A percentile compares a stretch with the other conserved stretches of the same genome.
Conservation (phyloP, 2,113 vertebrate genomes). For the Aix galericulata region DNA sequence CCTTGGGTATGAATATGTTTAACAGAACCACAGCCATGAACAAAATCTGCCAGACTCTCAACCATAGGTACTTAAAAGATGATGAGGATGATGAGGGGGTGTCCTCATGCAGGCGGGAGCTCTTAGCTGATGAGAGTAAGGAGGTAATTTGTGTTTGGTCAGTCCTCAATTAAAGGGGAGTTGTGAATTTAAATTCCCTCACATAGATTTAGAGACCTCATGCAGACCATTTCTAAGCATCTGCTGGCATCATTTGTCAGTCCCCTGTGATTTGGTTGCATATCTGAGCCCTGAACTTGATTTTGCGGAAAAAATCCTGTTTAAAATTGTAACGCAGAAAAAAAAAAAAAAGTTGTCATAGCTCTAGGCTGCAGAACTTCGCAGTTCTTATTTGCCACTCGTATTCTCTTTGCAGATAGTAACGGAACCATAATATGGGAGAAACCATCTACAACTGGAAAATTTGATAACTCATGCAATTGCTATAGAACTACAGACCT, state of each 20-base stretch:
- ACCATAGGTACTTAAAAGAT: background rate
- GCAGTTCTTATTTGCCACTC: background rate
- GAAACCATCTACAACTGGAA: slow-evolving; percentile 76
- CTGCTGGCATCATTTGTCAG: background rate
- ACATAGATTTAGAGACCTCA: background rate
- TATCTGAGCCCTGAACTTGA: background rate
- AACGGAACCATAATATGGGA: slow-evolving; percentile 73
- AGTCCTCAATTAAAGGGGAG: background rate
- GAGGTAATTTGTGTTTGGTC: background rate
- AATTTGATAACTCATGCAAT: slow-evolving; percentile 68
- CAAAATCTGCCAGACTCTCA: background rate
- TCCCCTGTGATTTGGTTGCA: background rate
- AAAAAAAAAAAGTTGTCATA: too few relatives aligned
- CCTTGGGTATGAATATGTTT: background rate
- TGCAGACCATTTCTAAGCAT: background rate
- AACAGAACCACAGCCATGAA: background rate
- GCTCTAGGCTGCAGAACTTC: background rate
- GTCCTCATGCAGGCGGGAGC: background rate
- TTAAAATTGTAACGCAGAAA: background rate
- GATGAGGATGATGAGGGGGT: fast-evolving
- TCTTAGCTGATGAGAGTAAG: background rate
- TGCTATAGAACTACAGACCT: slow-evolving; percentile 63
- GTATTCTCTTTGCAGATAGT: slow-evolving; percentile 48
- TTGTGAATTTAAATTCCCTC: background rate
- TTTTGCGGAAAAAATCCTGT: background rate